Percentiles rank a stretch among this genome's conserved stretches.
These are phyloP conservation scores for Platygyra sinensis DNA, from an alignment of 64 coral and sea anemone genomes.

Conservation along the genomic window DNA sequence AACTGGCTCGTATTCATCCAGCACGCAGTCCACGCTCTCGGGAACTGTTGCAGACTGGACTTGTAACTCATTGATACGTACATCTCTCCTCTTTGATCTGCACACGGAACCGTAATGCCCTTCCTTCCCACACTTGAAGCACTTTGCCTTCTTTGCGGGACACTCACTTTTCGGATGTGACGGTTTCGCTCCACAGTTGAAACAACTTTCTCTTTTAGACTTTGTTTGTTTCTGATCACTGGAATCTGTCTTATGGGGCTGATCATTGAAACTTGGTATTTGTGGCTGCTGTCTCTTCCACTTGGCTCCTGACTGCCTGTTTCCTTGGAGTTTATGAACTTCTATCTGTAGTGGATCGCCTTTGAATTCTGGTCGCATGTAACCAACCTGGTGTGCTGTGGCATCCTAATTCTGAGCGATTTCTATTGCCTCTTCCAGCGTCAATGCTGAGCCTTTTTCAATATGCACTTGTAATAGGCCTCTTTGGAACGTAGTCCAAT, in stretches of 20 bases:
- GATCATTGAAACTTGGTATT: not conserved
- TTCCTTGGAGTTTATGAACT: slow-evolving; percentile 8
- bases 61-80: no score
- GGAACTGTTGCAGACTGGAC: not conserved
- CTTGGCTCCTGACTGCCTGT: not conserved
- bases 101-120: slow-evolving; percentile 23
- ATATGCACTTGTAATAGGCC: slow-evolving; percentile 29
- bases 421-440: slow-evolving; percentile 11
- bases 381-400: slow-evolving; percentile 7
- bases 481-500: slow-evolving; percentile 22
- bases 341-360: no score
- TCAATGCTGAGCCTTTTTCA: slow-evolving; percentile 32
- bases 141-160: slow-evolving; percentile 2
- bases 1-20: no score
- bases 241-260: not conserved
- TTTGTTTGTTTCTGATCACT: slow-evolving; percentile 3
- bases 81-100: no score
- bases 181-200: slow-evolving; percentile 34
- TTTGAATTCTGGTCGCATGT: not conserved
- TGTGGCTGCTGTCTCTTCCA: not conserved
- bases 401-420: slow-evolving; percentile 24
- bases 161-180: slow-evolving; percentile 4
- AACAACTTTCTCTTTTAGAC: slow-evolving; percentile 4
- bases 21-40: no score
- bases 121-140: slow-evolving; percentile 28